A percentile compares a stretch with the other conserved stretches of the same genome.
These are phyloP conservation scores for Prosapia bicincta DNA, from an alignment of 2,888 invertebrate species.

Conservation along the genomic window DNA sequence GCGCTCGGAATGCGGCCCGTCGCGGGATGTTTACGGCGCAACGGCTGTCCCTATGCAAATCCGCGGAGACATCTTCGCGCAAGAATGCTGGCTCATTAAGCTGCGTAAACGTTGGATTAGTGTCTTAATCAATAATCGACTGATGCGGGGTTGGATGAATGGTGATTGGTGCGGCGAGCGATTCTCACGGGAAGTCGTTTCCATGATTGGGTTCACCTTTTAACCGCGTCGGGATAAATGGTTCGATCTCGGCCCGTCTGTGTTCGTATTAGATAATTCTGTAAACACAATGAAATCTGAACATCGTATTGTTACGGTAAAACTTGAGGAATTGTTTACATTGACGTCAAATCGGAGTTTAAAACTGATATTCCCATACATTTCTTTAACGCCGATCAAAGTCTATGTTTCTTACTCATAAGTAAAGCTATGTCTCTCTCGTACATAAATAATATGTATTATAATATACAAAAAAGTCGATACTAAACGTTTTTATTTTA, in stretches of 20 bases:
- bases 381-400: too few species aligned
- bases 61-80: slow-evolving; percentile 14
- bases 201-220: neutral
- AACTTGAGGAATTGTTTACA: too few species aligned
- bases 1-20: slow-evolving; percentile 12
- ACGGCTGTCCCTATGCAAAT: slow-evolving; percentile 20
- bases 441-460: too few species aligned
- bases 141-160: slow-evolving; percentile 11
- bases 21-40: neutral
- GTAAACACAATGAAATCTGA: too few species aligned
- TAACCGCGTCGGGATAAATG: neutral
- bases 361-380: too few species aligned
- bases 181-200: neutral
- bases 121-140: slow-evolving; percentile 26
- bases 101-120: slow-evolving; percentile 22
- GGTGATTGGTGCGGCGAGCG: slow-evolving; percentile 13
- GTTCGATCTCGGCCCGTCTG: neutral
- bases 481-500: too few species aligned
- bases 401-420: too few species aligned
- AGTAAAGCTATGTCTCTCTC: too few species aligned
- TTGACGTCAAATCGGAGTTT: too few species aligned
- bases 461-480: too few species aligned
- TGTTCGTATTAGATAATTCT: neutral
- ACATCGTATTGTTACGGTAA: too few species aligned
- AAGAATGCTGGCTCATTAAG: slow-evolving; percentile 23